Percentiles rank a stretch among this genome's conserved stretches.
phyloP scores from a whole-genome alignment of 1,140 invertebrate species.

The Atta cephalotes region DNA sequence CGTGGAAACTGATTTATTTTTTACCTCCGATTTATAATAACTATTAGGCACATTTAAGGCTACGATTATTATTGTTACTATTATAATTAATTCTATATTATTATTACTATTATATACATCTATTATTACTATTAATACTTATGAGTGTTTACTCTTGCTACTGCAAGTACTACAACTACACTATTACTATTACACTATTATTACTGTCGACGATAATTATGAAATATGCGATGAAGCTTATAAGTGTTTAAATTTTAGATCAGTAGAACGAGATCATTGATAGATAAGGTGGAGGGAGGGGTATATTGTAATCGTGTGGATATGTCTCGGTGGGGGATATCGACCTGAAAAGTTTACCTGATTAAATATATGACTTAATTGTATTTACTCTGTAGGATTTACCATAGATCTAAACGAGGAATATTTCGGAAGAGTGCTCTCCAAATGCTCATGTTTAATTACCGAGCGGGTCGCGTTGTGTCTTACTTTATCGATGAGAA shows the following conservation, averaged over 20 bases:
- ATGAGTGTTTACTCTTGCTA: conserved; percentile 74
- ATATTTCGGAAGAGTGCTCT: conserved; percentile 82
- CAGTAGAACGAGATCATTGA: conserved; percentile 76
- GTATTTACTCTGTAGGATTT: conserved; percentile 86
- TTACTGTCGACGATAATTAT: conserved; percentile 77
- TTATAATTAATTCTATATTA: conserved; percentile 79
- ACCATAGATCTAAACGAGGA: conserved; percentile 85
- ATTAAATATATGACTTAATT: conserved; percentile 87
- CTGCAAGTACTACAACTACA: conserved; percentile 67
- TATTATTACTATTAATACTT: conserved; percentile 72
- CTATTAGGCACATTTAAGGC: conserved; percentile 74
- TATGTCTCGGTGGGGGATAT: conserved; percentile 80
- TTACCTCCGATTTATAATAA: conserved; percentile 77
- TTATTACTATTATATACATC: conserved; percentile 70
- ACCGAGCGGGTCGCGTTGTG: conserved; percentile 81
- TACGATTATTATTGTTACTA: conserved; percentile 78
- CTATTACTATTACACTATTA: conserved; percentile 74
- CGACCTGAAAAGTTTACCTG: conserved; percentile 86
- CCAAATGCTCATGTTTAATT: conserved; percentile 82
- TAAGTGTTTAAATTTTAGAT: conserved; percentile 79
- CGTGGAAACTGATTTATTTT: conserved; percentile 78
- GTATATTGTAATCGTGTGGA: conserved; percentile 69
- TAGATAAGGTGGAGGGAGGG: conserved; percentile 77
- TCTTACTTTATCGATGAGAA: conserved; percentile 74
- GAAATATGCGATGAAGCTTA: conserved; percentile 76